Evolutionary conservation across 2,797 vertebrate genomes (phyloP), one percentile per base, ranked within the genome.

Genomic region (Varecia variegata): DNA sequence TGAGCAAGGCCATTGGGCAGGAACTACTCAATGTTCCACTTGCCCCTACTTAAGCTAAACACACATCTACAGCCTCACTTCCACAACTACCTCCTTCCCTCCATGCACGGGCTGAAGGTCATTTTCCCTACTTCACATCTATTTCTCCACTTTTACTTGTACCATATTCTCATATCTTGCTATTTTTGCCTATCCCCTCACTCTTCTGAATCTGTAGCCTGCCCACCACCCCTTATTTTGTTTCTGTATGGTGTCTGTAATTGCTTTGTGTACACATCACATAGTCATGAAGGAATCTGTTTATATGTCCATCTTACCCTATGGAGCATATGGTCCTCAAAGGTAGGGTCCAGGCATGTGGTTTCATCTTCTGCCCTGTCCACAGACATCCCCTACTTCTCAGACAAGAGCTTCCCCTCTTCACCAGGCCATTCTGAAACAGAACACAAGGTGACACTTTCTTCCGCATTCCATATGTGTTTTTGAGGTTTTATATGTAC

Each of bases 401-500:
- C 67, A 76, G 18, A 67, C 32, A 1, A 88, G 43, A 74, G 27
- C 38, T 68, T 93, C 58, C 47, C 7, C 50, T 56, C 15, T 30
- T 83, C 35, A 56, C 11, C 12, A 20, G 50, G 12, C 3, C 52
- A 84, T 52, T 60, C 47, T 73, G 70, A 73, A 68, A 68, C 50
- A 85, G 56, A 60, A 21, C 27, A 17, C 10, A 54, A 50, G 35
- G 18, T 17, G 9, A 81, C 2, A 17, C 11, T 25, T 62, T 82
- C 47, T 71, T 90, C 70, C 17, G 21, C 43, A 56, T 88, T 50
- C n/a, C 5, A 65, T n/a, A 11, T 54, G 12, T 38, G 40, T 68
- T 82, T 94, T 88, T 56, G 76, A 89, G 43, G 30, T 80, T 86
- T 87, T 74, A 45, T 60, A 60, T 25, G 17, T 47, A 56, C 80